A percentile compares a stretch with the other conserved stretches of the same genome.
These are phyloP conservation scores for Ptyas mucosa DNA, from an alignment of 2,113 vertebrate species.

Conservation along the genomic window DNA sequence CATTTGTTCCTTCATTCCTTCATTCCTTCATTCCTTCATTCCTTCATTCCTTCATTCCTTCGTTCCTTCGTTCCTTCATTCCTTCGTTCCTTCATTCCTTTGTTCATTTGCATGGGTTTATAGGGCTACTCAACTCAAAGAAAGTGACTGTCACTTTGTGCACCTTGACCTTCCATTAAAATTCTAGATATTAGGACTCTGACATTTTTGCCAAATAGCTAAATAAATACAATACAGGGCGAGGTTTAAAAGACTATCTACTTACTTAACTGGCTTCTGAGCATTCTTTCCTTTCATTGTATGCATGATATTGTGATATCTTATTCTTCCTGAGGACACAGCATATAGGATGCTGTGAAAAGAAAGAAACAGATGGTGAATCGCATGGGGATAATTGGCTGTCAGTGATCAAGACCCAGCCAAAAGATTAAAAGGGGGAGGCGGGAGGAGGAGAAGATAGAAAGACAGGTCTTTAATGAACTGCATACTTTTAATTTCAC, in stretches of 20 bases:
- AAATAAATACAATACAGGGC: not conserved
- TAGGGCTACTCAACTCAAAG: not conserved
- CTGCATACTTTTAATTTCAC: slow-evolving; percentile 67
- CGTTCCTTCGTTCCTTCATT: not conserved
- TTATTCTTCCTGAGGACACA: slow-evolving; percentile 47
- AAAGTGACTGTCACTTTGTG: not conserved
- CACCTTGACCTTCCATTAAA: not conserved
- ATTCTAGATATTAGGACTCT: not conserved
- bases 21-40: too few relatives aligned
- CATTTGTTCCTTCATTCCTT: not conserved
- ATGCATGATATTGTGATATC: slow-evolving; percentile 3
- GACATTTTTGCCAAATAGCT: not conserved
- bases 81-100: not conserved
- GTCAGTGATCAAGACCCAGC: slow-evolving; percentile 35
- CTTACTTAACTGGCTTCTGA: not conserved
- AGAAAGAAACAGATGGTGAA: slow-evolving; percentile 38
- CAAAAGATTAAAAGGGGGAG: slow-evolving; percentile 34
- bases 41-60: not conserved
- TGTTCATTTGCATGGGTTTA: not conserved
- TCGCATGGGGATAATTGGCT: slow-evolving; percentile 55
- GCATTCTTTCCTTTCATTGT: not conserved
- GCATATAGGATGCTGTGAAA: slow-evolving; percentile 43
- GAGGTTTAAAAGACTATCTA: not conserved
- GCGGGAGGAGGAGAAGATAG: slow-evolving; percentile 22
- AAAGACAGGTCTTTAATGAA: slow-evolving; percentile 56